These are phyloP conservation scores for Dromococcyx pavoninus DNA, from an alignment of 2,797 vertebrate genomes.

Conservation along the genomic window DNA sequence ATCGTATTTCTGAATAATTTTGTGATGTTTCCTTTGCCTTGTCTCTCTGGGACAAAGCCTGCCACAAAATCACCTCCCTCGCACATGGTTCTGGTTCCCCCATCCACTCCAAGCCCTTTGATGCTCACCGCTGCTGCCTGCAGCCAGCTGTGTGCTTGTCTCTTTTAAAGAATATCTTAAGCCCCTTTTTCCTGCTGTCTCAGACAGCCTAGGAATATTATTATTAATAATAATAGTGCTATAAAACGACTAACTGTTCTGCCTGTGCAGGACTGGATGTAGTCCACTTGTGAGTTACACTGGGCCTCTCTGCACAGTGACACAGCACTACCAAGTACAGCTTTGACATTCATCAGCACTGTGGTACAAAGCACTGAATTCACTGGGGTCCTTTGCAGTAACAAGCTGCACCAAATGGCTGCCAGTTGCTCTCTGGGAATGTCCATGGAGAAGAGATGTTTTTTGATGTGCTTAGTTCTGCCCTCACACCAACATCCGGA, in stretches of 20 bases:
- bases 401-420: neutral
- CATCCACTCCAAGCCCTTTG: neutral
- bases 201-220: neutral
- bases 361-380: neutral
- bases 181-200: conserved; percentile 1
- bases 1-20: neutral
- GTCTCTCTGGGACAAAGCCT: neutral
- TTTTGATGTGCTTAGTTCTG: neutral
- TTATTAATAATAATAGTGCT: neutral
- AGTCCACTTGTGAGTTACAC: neutral
- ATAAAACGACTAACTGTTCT: neutral
- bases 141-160: conserved; percentile 27
- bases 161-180: conserved; percentile 12
- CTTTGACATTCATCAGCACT: neutral
- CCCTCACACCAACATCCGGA: neutral
- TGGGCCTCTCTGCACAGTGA: neutral
- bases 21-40: neutral
- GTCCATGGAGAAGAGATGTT: neutral
- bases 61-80: neutral
- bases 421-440: conserved; percentile 17
- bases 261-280: neutral
- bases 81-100: neutral
- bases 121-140: conserved; percentile 10
- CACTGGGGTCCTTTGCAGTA: neutral
- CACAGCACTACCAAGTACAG: neutral